Evolutionary conservation across 2,888 invertebrate species (phyloP).

Genomic region (Monoplex corrugatus): DNA sequence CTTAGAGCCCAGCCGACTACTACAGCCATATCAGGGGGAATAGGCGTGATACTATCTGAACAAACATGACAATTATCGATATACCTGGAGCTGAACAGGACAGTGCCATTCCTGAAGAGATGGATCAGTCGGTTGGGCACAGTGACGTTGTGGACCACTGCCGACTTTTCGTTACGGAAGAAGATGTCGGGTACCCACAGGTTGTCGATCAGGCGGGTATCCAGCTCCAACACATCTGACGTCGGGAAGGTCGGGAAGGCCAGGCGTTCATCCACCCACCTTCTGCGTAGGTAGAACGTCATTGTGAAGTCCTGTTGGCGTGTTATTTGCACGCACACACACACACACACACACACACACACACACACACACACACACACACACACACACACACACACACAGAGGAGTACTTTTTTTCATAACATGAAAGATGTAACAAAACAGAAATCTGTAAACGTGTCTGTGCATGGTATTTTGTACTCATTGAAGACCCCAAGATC

Average conservation of each 20-base stretch:
- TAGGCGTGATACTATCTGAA: too few relatives aligned
- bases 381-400: not conserved
- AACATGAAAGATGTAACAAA: too few relatives aligned
- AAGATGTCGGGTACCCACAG: conserved; percentile 77
- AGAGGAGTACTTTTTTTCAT: too few relatives aligned
- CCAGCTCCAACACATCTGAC: conserved; percentile 69
- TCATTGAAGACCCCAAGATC: too few relatives aligned
- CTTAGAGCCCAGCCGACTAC: too few relatives aligned
- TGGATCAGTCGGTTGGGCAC: conserved; percentile 76
- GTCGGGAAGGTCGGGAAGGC: conserved; percentile 58
- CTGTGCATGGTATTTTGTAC: too few relatives aligned
- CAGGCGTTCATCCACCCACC: conserved; percentile 71
- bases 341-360: not conserved
- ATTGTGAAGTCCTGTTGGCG: conserved; percentile 68
- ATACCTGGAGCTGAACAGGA: conserved; percentile 55
- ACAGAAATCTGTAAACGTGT: too few relatives aligned
- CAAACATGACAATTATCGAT: too few relatives aligned
- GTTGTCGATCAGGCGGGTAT: conserved; percentile 68
- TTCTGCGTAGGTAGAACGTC: conserved; percentile 69
- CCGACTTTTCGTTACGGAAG: conserved; percentile 76
- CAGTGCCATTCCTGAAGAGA: conserved; percentile 72
- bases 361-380: not conserved
- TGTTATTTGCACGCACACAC: not conserved
- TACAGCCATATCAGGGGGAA: too few relatives aligned
- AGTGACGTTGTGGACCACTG: conserved; percentile 74